These are phyloP conservation scores for Theristus sp. DNA, from an alignment of 2,888 invertebrate genomes.

Conservation along the genomic window DNA sequence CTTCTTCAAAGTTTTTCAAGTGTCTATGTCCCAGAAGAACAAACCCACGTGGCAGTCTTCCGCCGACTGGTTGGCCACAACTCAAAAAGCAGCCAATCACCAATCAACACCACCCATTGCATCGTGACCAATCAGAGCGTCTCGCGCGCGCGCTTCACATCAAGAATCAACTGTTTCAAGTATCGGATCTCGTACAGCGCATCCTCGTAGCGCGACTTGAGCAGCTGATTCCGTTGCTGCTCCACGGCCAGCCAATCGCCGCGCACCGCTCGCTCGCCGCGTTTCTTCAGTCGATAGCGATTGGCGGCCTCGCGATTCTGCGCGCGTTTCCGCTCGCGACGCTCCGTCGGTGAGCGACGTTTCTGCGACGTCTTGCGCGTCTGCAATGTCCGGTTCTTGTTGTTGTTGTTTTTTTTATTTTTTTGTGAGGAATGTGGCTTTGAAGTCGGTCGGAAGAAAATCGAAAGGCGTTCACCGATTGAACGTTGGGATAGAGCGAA, in stretches of 20 bases:
- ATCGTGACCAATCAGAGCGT: not conserved
- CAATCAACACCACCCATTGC: not conserved
- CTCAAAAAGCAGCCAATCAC: too few relatives aligned
- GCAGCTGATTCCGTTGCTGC: not conserved
- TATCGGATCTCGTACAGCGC: not conserved
- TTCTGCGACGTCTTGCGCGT: too few relatives aligned
- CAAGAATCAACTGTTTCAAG: not conserved
- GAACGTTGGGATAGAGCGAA: too few relatives aligned
- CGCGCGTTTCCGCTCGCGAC: not conserved
- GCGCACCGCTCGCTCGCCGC: not conserved
- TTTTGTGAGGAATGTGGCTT: too few relatives aligned
- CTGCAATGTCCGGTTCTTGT: too few relatives aligned
- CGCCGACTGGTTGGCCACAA: too few relatives aligned
- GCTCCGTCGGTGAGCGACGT: not conserved
- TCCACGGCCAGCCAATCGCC: not conserved
- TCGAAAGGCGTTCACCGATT: too few relatives aligned
- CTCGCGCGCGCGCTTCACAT: not conserved
- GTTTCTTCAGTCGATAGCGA: not conserved
- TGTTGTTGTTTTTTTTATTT: too few relatives aligned
- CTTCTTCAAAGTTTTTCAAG: too few relatives aligned
- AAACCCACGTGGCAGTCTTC: too few relatives aligned
- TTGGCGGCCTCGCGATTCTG: not conserved
- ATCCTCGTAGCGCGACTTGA: not conserved
- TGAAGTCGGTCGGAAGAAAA: too few relatives aligned
- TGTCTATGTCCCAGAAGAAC: too few relatives aligned